phyloP scores from a whole-genome alignment of 2,797 vertebrate species.

The Allobates femoralis region DNA sequence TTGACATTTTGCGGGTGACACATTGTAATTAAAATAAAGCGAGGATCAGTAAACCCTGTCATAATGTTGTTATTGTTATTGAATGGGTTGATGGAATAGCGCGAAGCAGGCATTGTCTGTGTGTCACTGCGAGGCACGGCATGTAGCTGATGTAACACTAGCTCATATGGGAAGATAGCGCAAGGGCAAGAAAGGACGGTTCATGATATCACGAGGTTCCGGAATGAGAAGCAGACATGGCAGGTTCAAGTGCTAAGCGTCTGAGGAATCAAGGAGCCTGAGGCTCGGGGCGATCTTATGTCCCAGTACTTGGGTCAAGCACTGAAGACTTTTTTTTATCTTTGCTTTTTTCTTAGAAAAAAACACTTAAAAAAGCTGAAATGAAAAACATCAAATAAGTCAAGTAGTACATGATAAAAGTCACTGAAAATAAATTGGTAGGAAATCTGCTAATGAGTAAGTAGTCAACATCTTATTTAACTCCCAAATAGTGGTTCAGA shows the following conservation, averaged over 20 bases:
- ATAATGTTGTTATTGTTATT: constrained; percentile 40
- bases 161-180: background rate
- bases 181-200: constrained; percentile 23
- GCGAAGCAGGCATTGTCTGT: constrained; percentile 28
- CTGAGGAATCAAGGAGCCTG: background rate
- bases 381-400: constrained; percentile 9
- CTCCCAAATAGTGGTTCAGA: background rate
- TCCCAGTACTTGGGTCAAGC: background rate
- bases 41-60: constrained; percentile 36
- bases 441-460: background rate
- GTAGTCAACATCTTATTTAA: background rate
- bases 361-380: background rate
- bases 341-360: background rate
- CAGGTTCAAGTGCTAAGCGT: background rate
- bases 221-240: background rate
- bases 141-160: constrained; percentile 16
- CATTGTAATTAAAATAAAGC: constrained; percentile 45
- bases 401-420: background rate
- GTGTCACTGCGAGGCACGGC: constrained; percentile 40
- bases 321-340: background rate
- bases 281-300: background rate
- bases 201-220: constrained; percentile 8
- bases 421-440: background rate
- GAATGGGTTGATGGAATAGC: constrained; percentile 16
- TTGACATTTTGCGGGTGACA: constrained; percentile 39